Evolutionary conservation across 2,888 invertebrate genomes (phyloP).

Genomic region (Melanargia galathea): DNA sequence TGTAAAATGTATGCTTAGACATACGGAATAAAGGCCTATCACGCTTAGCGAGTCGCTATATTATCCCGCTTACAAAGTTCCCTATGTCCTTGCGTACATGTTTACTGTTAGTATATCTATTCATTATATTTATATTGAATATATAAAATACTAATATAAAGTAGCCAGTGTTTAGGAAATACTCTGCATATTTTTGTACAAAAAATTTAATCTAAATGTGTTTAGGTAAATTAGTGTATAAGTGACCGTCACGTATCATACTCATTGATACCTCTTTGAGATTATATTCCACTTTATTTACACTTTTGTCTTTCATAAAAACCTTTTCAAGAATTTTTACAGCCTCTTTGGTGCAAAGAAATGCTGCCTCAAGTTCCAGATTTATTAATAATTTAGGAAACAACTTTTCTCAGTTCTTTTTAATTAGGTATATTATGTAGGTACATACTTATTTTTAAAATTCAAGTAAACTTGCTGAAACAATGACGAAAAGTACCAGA

Average conservation of each 20-base stretch:
- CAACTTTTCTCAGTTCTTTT: too few relatives aligned
- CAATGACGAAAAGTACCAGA: background rate
- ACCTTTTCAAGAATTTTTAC: background rate
- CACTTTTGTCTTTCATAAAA: slow-evolving; percentile 25
- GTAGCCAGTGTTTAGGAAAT: slow-evolving; percentile 59
- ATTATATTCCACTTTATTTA: slow-evolving; percentile 41
- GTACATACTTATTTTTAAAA: too few relatives aligned
- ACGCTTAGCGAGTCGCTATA: slow-evolving; percentile 12
- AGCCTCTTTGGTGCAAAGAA: background rate
- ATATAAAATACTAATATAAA: slow-evolving; percentile 45
- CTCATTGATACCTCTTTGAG: slow-evolving; percentile 60
- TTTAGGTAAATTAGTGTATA: slow-evolving; percentile 49
- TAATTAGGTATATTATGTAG: too few relatives aligned
- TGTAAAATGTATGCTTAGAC: slow-evolving; percentile 44
- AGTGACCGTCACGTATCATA: slow-evolving; percentile 57
- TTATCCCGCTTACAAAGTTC: slow-evolving; percentile 22
- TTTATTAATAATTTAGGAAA: background rate
- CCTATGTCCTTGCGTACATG: slow-evolving; percentile 45
- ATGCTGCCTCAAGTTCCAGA: background rate
- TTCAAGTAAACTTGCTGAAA: background rate
- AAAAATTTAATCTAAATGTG: slow-evolving; percentile 56
- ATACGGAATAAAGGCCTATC: slow-evolving; percentile 33
- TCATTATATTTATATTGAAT: slow-evolving; percentile 42
- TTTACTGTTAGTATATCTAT: slow-evolving; percentile 44
- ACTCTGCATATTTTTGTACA: slow-evolving; percentile 74